These are phyloP conservation scores for Icerya purchasi DNA, from an alignment of 2,888 invertebrate genomes.

Conservation along the genomic window DNA sequence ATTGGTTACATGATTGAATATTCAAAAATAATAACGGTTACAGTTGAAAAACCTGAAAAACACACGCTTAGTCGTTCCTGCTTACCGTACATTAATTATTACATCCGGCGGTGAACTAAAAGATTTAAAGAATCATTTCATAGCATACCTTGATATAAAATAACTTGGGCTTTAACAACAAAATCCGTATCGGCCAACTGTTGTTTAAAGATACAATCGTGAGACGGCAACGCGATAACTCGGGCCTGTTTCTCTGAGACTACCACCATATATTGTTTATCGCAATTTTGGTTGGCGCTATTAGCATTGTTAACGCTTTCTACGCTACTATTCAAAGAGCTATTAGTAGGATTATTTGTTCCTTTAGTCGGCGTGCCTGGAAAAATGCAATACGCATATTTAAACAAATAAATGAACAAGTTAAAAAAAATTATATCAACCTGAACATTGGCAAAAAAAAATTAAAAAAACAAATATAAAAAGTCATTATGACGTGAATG, in stretches of 20 bases:
- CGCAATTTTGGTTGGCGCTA: constrained; percentile 26
- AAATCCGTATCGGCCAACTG: constrained; percentile 82
- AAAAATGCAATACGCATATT: constrained; percentile 1
- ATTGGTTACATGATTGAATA: too few species aligned
- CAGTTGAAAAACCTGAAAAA: too few species aligned
- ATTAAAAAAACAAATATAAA: too few species aligned
- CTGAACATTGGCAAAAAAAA: too few species aligned
- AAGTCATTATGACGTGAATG: too few species aligned
- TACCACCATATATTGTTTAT: constrained; percentile 80
- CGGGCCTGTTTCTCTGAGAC: constrained; percentile 88
- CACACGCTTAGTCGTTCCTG: too few species aligned
- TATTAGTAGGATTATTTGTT: constrained; percentile 22
- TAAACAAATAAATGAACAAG: too few species aligned
- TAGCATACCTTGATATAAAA: constrained; percentile 79
- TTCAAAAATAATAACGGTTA: too few species aligned
- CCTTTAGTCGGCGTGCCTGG: constrained; percentile 44
- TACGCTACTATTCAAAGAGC: neutral
- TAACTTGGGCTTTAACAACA: constrained; percentile 82
- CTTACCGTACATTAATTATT: neutral
- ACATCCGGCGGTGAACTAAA: neutral
- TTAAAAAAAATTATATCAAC: too few species aligned
- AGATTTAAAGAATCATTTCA: constrained; percentile 11
- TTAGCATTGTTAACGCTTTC: neutral
- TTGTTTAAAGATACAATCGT: constrained; percentile 80
- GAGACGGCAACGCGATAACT: constrained; percentile 82